Evolutionary conservation across 35 echinoderm and acorn worm species (phyloP), one percentile per base, ranked within the genome.

Genomic region (Ptychodera flava): DNA sequence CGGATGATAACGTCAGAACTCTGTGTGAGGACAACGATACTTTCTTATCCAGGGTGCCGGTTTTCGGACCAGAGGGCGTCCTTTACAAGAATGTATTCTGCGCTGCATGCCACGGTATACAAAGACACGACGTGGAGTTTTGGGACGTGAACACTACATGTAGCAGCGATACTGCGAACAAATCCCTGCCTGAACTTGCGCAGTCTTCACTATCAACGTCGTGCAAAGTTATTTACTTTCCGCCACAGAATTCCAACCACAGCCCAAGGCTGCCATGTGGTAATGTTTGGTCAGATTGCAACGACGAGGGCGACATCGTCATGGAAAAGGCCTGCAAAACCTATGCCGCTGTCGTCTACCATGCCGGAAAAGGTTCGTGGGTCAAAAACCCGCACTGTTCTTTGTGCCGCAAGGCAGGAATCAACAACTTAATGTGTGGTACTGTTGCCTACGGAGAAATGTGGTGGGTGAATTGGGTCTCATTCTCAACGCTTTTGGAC

Each of bases 61-160:
- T 92, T n/a, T 92, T 82, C 86, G 91, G 88, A 64, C n/a, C 32
- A 34, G 33, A 88, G 0, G 86, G 91, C 22, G 36, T 12, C 1
- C 33, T 85, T 22, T 92, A 79, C 35, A 88, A 88, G 35, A 92
- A 92, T 37, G 64, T 92, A 1, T 88, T 84, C 81, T 92, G 91
- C 64, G 91, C 91, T 12, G 77, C 52, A 32, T 92, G 91, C 53
- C 86, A 92, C 32, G 86, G 91, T 33, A 33, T 77, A 33, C 35
- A 28, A 31, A 33, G 76, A 29, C 34, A 52, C 0, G 35, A 78
- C 76, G 15, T 92, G 1, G 83, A n/a, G 1, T 33, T 45, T 33
- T 92, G 91, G 91, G 75, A 36, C 10, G 64, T 84, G 1, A 10
- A 77, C n/a, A n/a, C n/a, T n/a, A n/a, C n/a, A n/a, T n/a, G n/a